Evolutionary conservation across 2,888 invertebrate species (phyloP).

Genomic region (Caenorhabditis sp.): DNA sequence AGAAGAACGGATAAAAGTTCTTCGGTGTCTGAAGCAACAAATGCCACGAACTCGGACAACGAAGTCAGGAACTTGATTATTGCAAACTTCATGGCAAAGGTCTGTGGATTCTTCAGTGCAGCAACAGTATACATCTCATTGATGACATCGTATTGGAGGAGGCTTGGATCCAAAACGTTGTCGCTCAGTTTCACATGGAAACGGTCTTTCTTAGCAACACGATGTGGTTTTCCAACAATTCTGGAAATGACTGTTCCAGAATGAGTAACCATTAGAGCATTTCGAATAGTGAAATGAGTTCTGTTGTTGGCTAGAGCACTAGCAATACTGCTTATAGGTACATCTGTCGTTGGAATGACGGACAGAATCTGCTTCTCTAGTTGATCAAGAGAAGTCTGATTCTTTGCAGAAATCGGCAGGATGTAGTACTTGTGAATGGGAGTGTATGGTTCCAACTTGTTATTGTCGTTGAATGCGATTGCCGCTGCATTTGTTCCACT

Average conservation of each 20-base stretch:
- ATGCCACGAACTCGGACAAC: slow-evolving; percentile 50
- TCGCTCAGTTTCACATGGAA: slow-evolving; percentile 37
- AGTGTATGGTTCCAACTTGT: slow-evolving; percentile 56
- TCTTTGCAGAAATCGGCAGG: slow-evolving; percentile 77
- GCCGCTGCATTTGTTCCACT: slow-evolving; percentile 82
- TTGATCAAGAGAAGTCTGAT: slow-evolving; percentile 67
- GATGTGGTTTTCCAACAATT: slow-evolving; percentile 56
- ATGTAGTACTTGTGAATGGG: slow-evolving; percentile 61
- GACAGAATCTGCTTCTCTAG: slow-evolving; percentile 55
- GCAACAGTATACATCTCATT: slow-evolving; percentile 57
- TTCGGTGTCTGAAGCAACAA: slow-evolving; percentile 42
- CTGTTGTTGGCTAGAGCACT: slow-evolving; percentile 54
- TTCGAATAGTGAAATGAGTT: slow-evolving; percentile 55
- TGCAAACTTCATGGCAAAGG: slow-evolving; percentile 60
- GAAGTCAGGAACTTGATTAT: slow-evolving; percentile 58
- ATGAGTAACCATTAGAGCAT: slow-evolving; percentile 51
- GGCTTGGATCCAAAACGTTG: slow-evolving; percentile 9
- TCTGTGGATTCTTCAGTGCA: slow-evolving; percentile 37
- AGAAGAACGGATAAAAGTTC: slow-evolving; percentile 41
- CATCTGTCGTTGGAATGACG: slow-evolving; percentile 57
- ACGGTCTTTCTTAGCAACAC: slow-evolving; percentile 50
- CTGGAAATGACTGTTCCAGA: slow-evolving; percentile 45
- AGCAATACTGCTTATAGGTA: slow-evolving; percentile 52
- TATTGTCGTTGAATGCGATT: slow-evolving; percentile 65
- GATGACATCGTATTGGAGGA: slow-evolving; percentile 56